These are phyloP conservation scores for Aspidiotus destructor DNA, from an alignment of 2,888 invertebrate species.

Conservation along the genomic window DNA sequence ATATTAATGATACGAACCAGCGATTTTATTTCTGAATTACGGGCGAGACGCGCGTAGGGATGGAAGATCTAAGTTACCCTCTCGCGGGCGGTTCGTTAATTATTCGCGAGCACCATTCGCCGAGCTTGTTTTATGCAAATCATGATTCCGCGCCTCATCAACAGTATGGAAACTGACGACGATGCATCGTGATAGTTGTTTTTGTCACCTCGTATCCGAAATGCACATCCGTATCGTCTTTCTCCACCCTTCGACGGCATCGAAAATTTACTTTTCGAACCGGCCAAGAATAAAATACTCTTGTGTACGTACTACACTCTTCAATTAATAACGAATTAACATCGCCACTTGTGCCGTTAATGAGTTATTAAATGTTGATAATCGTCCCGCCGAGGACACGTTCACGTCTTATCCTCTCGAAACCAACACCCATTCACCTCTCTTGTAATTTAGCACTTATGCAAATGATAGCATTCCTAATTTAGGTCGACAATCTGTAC, in stretches of 20 bases:
- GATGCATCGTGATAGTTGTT: neutral
- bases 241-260: neutral
- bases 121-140: neutral
- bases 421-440: neutral
- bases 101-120: neutral
- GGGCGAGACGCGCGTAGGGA: no score
- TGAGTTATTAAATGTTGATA: constrained; percentile 16
- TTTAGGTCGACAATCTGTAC: constrained; percentile 1
- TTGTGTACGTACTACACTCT: no score
- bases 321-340: constrained; percentile 25
- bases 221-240: neutral
- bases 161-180: no score
- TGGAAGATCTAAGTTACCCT: no score
- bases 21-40: no score
- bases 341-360: constrained; percentile 11
- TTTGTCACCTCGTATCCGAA: neutral
- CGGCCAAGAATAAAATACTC: no score
- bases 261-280: neutral
- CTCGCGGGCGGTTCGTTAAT: neutral
- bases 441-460: neutral
- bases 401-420: neutral
- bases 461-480: neutral
- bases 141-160: no score
- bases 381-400: neutral
- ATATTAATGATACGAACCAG: no score